phyloP scores from a whole-genome alignment of 2,888 invertebrate genomes.

The Drosophila fulvimacula region DNA sequence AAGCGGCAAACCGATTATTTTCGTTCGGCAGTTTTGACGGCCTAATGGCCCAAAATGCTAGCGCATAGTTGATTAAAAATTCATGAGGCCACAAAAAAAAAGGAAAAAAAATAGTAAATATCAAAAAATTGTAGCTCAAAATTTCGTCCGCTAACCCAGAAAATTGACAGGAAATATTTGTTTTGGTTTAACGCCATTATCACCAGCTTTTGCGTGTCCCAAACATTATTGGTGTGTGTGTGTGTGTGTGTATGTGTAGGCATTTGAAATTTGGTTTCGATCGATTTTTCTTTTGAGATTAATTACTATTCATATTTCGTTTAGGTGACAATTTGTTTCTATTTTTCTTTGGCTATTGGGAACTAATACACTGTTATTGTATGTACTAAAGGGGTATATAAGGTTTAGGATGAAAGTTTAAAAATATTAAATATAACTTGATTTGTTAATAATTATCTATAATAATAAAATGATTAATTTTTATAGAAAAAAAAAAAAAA shows the following conservation, averaged over 20 bases:
- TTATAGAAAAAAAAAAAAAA: too few relatives aligned
- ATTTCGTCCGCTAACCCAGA: slow-evolving; percentile 15
- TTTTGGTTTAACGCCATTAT: slow-evolving; percentile 54
- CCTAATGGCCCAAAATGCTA: slow-evolving; percentile 57
- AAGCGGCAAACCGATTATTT: slow-evolving; percentile 50
- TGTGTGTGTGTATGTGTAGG: slow-evolving; percentile 41
- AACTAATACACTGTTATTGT: background rate
- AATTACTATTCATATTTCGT: slow-evolving; percentile 44
- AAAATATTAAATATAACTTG: background rate
- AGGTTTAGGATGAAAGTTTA: too few relatives aligned
- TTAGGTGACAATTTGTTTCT: slow-evolving; percentile 12
- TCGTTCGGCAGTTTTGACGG: slow-evolving; percentile 55
- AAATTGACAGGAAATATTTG: slow-evolving; percentile 48
- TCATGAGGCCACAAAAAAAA: slow-evolving; percentile 45
- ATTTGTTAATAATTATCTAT: too few relatives aligned
- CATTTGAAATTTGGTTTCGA: slow-evolving; percentile 43
- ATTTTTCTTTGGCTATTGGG: background rate
- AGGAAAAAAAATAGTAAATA: background rate
- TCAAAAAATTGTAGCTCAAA: slow-evolving; percentile 21
- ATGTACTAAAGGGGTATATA: background rate
- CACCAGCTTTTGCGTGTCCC: slow-evolving; percentile 42
- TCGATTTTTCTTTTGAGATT: slow-evolving; percentile 53
- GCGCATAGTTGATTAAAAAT: slow-evolving; percentile 64
- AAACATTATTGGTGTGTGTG: slow-evolving; percentile 37
- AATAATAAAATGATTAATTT: too few relatives aligned